phyloP scores from a whole-genome alignment of 2,113 vertebrate genomes.

The Leucopsar rothschildi region DNA sequence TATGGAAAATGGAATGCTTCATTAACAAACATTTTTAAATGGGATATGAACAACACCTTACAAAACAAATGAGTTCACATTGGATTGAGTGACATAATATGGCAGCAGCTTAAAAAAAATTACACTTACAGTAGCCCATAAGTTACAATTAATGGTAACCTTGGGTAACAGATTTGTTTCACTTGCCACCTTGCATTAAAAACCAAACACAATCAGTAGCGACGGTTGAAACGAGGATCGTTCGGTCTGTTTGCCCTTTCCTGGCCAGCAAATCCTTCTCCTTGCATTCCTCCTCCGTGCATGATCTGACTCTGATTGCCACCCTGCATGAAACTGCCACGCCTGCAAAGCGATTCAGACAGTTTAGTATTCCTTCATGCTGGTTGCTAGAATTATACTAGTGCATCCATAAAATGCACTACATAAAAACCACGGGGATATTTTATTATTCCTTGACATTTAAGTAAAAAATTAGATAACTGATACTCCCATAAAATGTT shows the following conservation, averaged over 20 bases:
- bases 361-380: background rate
- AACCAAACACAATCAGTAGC: conserved; percentile 70
- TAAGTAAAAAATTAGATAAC: background rate
- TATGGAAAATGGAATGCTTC: conserved; percentile 70
- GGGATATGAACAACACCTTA: conserved; percentile 73
- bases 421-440: background rate
- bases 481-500: background rate
- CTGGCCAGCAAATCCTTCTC: conserved; percentile 86
- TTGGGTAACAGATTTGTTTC: conserved; percentile 36
- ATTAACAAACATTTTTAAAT: conserved; percentile 54
- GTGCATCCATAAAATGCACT: background rate
- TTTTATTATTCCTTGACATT: background rate
- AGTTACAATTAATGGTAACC: conserved; percentile 61
- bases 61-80: conserved; percentile 75
- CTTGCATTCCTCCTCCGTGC: conserved; percentile 81
- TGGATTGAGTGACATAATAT: conserved; percentile 70
- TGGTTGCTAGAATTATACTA: background rate
- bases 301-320: conserved; percentile 87
- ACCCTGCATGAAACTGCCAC: conserved; percentile 85
- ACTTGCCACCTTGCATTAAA: conserved; percentile 52
- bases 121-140: conserved; percentile 58
- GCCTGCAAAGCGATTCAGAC: conserved; percentile 58
- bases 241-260: conserved; percentile 70
- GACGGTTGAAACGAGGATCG: conserved; percentile 76
- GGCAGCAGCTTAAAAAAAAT: conserved; percentile 76